phyloP scores from a whole-genome alignment of 2,113 vertebrate species.

The Sus scrofa region T2T-Sscrofa CM000824.6:38430001-38430500 shows the following conservation, averaged over 20 bases:
- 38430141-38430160: not conserved
- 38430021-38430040: not conserved
- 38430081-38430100: not conserved
- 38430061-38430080: not conserved
- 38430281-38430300: not conserved
- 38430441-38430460: not conserved
- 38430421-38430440: not conserved
- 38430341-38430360: not conserved
- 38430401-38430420: not conserved
- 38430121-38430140: not conserved
- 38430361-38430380: not conserved
- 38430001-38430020: not conserved
- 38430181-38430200: no score
- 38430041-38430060: not conserved
- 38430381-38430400: not conserved
- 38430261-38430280: not conserved
- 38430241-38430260: not conserved
- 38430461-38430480: not conserved
- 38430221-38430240: no score
- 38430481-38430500: not conserved
- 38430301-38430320: not conserved
- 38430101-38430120: not conserved
- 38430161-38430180: no score
- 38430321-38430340: constrained; percentile 16
- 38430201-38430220: no score